phyloP scores from a whole-genome alignment of 2,888 invertebrate genomes.

The Eurytoma californica region DNA sequence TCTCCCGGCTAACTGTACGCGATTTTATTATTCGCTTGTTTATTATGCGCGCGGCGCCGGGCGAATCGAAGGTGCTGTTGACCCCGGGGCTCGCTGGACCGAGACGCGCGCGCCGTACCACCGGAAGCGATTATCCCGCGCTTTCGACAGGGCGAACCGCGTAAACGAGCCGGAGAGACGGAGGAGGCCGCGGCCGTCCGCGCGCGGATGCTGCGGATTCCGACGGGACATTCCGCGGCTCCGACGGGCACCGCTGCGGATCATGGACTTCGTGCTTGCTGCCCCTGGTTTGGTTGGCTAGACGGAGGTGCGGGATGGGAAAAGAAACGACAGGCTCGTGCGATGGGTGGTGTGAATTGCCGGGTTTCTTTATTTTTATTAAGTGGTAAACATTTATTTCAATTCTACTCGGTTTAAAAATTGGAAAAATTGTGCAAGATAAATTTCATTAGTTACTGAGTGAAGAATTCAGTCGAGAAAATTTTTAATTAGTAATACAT shows the following conservation, averaged over 20 bases:
- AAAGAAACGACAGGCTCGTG: too few relatives aligned
- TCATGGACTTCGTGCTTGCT: too few relatives aligned
- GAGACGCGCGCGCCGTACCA: constrained; percentile 13
- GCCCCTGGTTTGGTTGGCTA: too few relatives aligned
- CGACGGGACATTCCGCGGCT: neutral
- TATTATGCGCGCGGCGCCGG: constrained; percentile 31
- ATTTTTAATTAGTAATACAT: too few relatives aligned
- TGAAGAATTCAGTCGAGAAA: too few relatives aligned
- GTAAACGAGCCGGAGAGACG: neutral
- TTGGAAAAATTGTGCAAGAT: too few relatives aligned
- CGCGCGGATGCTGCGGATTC: neutral
- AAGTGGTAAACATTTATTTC: too few relatives aligned
- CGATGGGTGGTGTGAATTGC: too few relatives aligned
- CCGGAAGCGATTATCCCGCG: constrained; percentile 50
- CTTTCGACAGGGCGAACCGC: constrained; percentile 36
- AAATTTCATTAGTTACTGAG: too few relatives aligned
- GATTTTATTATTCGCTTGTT: constrained; percentile 46
- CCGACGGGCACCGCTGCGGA: neutral
- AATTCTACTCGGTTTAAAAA: too few relatives aligned
- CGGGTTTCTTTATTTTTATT: too few relatives aligned
- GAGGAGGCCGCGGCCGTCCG: neutral
- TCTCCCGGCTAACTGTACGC: constrained; percentile 3
- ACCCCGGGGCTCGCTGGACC: constrained; percentile 46
- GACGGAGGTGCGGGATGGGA: too few relatives aligned
- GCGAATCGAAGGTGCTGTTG: constrained; percentile 49